Conservation (phyloP, 1,140 invertebrate genomes). For the Amphibalanus amphitrite region DNA sequence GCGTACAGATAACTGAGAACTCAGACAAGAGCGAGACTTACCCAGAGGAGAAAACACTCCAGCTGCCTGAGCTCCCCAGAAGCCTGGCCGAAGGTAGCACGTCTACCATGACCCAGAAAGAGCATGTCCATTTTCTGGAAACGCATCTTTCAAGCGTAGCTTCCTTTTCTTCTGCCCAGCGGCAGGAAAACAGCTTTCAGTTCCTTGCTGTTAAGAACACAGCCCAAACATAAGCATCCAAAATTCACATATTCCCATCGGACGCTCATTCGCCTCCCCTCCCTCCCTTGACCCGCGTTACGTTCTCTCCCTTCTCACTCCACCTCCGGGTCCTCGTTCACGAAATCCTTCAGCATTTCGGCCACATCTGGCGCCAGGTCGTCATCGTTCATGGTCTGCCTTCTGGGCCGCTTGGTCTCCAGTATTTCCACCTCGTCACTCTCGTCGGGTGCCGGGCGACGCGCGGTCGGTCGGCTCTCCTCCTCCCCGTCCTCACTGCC, state of each 20-base stretch:
- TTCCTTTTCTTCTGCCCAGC: background rate
- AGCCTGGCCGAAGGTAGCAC: too few relatives aligned
- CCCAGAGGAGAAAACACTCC: too few relatives aligned
- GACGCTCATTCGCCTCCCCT: too few relatives aligned
- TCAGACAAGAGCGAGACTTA: background rate
- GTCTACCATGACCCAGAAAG: too few relatives aligned
- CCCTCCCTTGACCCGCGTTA: background rate
- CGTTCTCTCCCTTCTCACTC: background rate
- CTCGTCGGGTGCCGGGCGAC: background rate
- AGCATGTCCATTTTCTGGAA: too few relatives aligned
- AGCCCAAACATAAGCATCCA: too few relatives aligned
- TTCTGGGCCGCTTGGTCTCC: background rate
- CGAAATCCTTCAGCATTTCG: background rate
- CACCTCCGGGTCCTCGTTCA: background rate
- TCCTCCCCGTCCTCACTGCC: background rate
- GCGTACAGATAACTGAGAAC: background rate
- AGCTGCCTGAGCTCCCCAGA: too few relatives aligned
- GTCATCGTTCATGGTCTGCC: background rate
- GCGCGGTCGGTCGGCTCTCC: too few relatives aligned
- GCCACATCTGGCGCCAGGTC: background rate
- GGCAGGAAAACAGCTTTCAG: too few relatives aligned
- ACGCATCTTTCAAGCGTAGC: too few relatives aligned
- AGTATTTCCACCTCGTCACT: background rate
- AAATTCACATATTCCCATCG: background rate
- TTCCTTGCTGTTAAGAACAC: too few relatives aligned